phyloP scores from a whole-genome alignment of 1,140 invertebrate genomes.

The Phthorimaea operculella region DNA sequence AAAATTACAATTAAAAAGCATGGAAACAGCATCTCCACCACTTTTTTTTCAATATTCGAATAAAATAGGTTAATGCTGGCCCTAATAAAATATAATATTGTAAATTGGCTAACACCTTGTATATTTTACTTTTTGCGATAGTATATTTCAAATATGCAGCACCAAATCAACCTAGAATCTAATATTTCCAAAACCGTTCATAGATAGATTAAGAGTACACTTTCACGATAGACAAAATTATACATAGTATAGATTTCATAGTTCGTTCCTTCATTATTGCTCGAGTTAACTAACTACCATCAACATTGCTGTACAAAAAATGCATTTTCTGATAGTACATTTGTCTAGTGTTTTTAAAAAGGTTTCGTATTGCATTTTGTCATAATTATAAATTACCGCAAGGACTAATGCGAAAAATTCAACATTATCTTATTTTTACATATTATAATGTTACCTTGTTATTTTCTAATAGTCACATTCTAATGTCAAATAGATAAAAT shows the following conservation, averaged over 20 bases:
- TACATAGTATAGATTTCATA: conserved; percentile 11
- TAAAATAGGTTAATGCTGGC: too few relatives aligned
- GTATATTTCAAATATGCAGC: too few relatives aligned
- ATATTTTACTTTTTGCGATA: too few relatives aligned
- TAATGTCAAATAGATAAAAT: too few relatives aligned
- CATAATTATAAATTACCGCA: not conserved
- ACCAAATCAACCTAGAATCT: not conserved
- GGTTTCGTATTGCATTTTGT: not conserved
- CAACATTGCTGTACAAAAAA: not conserved
- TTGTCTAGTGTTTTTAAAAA: not conserved
- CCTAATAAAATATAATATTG: too few relatives aligned
- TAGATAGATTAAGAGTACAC: not conserved
- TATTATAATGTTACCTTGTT: too few relatives aligned
- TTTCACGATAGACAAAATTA: conserved; percentile 9
- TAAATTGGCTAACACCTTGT: too few relatives aligned
- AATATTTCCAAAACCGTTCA: not conserved
- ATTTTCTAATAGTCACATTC: too few relatives aligned
- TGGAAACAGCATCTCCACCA: too few relatives aligned
- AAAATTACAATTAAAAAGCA: too few relatives aligned
- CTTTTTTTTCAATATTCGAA: too few relatives aligned
- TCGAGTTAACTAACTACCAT: not conserved
- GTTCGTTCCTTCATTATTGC: conserved; percentile 15
- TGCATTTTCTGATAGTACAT: not conserved
- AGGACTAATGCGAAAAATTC: not conserved
- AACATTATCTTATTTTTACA: too few relatives aligned